Evolutionary conservation across 2,797 vertebrate species (phyloP), one percentile per base, ranked within the genome.

Genomic region (Chaetophractus vellerosus): DNA sequence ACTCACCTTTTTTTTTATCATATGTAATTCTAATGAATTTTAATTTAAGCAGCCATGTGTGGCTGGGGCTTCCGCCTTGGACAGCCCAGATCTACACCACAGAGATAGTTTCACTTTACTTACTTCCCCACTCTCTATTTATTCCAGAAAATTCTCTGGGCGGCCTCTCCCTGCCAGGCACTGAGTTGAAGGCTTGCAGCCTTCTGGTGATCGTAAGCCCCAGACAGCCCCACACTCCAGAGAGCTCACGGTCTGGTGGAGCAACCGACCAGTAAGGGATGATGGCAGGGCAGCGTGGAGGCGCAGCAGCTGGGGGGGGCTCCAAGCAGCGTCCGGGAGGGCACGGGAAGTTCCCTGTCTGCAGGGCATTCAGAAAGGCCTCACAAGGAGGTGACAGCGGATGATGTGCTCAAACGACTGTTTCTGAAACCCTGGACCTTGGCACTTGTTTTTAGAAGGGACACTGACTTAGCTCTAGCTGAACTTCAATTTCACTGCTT

Each of bases 291-390:
- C 28, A 48, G 3, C 2, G 23, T 55, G 24, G n/a, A 48, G 6
- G 33, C 48, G 4, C 1, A 0, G 33, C 9, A 9, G 45, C 9
- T 2, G 23, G 23, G 52, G 1, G 50, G 36, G 0, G 0, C 5
- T 10, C 23, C 6, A 19, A 50, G 18, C 3, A 21, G 55, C 9
- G 0, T 26, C 41, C 28, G 7, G 89, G 69, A 76, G 89, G 81
- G 10, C 16, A 52, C 12, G 74, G 0, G 15, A 23, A 31, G 19
- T 18, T 10, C 24, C 23, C 9, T 28, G 31, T 80, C 52, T 14
- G 7, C 31, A 41, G 81, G 48, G 9, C 55, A 4, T 19, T 55
- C 3, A 8, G 19, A 36, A 85, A 55, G 7, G 21, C 28, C n/a
- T 64, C 18, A 2, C 18, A 6, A 94, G 57, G 45, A 89, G 2